Percentiles rank a stretch among this genome's conserved stretches.
These are phyloP conservation scores for Megaceryle torquata DNA, from an alignment of 2,113 vertebrate species.

Conservation along the genomic window DNA sequence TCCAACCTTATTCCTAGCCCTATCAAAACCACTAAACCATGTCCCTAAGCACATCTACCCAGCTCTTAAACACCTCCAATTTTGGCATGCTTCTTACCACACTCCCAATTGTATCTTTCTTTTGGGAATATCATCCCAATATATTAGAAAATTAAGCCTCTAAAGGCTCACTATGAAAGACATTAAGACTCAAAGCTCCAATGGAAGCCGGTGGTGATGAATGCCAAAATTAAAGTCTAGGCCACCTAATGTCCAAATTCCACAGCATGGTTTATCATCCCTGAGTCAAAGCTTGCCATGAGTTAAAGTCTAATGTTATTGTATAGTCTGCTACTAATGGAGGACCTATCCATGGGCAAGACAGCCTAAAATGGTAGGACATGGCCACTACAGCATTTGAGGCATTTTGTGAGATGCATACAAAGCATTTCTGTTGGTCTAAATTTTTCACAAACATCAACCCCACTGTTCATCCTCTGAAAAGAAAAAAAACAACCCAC, in stretches of 20 bases:
- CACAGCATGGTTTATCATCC: background rate
- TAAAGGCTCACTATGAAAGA: background rate
- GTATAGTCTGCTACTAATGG: background rate
- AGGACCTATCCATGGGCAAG: background rate
- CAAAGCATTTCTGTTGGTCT: background rate
- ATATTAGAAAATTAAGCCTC: background rate
- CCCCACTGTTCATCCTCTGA: background rate
- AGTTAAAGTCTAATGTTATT: background rate
- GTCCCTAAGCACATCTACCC: too few relatives aligned
- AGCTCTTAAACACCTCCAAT: too few relatives aligned
- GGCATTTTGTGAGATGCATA: background rate
- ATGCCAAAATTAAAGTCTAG: background rate
- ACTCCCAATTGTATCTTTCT: background rate
- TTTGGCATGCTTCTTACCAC: background rate
- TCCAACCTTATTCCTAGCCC: too few relatives aligned
- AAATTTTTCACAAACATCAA: background rate
- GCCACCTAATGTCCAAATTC: background rate
- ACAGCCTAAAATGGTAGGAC: background rate
- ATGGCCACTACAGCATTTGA: background rate
- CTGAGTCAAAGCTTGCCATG: background rate
- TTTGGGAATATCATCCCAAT: background rate
- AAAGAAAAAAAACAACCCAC: too few relatives aligned
- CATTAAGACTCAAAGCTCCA: background rate
- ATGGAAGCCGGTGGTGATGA: background rate
- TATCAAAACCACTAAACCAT: too few relatives aligned